Conservation (phyloP, 1,140 invertebrate species). For the Leptinotarsa defecta region DNA sequence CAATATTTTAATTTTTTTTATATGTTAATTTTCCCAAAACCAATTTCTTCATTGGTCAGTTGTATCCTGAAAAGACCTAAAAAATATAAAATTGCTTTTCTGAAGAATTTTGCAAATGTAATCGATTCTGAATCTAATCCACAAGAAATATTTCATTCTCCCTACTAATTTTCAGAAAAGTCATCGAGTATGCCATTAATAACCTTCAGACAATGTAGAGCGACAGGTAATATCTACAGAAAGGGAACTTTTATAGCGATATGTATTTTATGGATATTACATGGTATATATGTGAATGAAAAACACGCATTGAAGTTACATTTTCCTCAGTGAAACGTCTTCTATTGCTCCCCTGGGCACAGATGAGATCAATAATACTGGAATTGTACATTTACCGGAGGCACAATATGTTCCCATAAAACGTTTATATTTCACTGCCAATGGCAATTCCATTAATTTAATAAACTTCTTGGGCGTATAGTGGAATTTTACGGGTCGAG, state of each 20-base stretch:
- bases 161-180: no score
- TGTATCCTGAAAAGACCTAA: no score
- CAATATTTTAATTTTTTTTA: no score
- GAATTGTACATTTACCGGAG: constrained; percentile 27
- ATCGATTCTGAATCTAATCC: no score
- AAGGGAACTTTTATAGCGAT: constrained; percentile 19
- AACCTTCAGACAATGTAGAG: not conserved
- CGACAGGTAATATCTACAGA: not conserved
- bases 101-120: no score
- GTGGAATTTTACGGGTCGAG: constrained; percentile 13
- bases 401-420: constrained; percentile 31
- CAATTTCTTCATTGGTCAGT: no score
- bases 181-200: not conserved
- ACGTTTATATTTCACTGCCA: constrained; percentile 29
- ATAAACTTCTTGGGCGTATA: constrained; percentile 16
- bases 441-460: constrained; percentile 26
- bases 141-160: no score
- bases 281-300: constrained; percentile 35
- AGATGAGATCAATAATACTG: constrained; percentile 27
- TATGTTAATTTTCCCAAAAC: no score
- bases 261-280: constrained; percentile 49
- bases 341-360: constrained; percentile 32
- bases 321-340: constrained; percentile 45
- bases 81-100: no score
- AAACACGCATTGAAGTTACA: constrained; percentile 45